Conservation (phyloP, 1,140 invertebrate species). For the Venturia canescens region DNA sequence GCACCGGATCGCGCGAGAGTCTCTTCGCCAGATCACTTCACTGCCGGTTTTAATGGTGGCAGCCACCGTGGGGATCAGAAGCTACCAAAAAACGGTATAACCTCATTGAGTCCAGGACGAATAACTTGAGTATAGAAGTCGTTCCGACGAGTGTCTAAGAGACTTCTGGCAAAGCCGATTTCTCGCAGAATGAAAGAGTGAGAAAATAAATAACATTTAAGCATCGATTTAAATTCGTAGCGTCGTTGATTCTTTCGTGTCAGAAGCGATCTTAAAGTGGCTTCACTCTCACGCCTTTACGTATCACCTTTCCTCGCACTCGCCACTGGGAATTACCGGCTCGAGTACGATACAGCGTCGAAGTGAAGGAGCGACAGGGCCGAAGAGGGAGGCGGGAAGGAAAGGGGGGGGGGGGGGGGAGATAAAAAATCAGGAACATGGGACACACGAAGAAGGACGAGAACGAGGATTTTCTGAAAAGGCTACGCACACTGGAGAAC, state of each 20-base stretch:
- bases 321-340: neutral
- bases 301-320: conserved; percentile 23
- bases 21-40: conserved; percentile 17
- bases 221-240: conserved; percentile 43
- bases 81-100: conserved; percentile 33
- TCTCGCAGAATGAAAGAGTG: neutral
- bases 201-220: conserved; percentile 28
- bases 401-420: neutral
- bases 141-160: conserved; percentile 11
- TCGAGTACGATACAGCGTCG: no score
- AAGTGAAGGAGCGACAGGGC: neutral
- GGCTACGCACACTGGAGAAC: neutral
- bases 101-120: conserved; percentile 33
- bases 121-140: conserved; percentile 36
- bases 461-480: conserved; percentile 38
- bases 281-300: conserved; percentile 13
- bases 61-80: conserved; percentile 18
- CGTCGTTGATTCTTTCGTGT: conserved; percentile 12
- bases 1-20: conserved; percentile 11
- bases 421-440: conserved; percentile 39
- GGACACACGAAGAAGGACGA: conserved; percentile 1
- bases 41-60: conserved; percentile 27
- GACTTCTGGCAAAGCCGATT: neutral
- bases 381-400: no score
- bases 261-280: neutral